Evolutionary conservation across 2,888 invertebrate species (phyloP).

Genomic region (Endotricha flammealis): DNA sequence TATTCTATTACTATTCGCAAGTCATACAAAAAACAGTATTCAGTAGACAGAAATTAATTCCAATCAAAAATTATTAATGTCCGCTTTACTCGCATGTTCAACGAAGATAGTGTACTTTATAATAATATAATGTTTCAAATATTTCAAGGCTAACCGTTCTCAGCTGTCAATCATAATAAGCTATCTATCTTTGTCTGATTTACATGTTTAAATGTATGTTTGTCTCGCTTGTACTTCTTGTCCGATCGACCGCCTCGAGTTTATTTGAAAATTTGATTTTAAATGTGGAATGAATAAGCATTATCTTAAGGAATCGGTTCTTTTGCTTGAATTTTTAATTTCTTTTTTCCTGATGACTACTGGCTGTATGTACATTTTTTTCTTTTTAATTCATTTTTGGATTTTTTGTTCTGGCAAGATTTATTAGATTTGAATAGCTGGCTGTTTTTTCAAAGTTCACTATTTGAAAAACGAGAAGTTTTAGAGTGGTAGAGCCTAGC

Average conservation of each 20-base stretch:
- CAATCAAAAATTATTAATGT: conserved; percentile 35
- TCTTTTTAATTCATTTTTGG: conserved; percentile 49
- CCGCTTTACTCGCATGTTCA: conserved; percentile 57
- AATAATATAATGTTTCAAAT: conserved; percentile 79
- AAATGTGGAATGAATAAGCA: conserved; percentile 79
- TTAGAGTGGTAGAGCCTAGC: too few species aligned
- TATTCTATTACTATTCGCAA: not conserved
- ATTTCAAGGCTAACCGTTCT: conserved; percentile 79
- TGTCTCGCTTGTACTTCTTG: conserved; percentile 50
- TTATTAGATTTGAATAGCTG: conserved; percentile 68
- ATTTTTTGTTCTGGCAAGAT: conserved; percentile 55
- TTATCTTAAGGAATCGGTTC: conserved; percentile 74
- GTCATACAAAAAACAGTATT: conserved; percentile 18
- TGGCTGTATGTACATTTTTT: conserved; percentile 53
- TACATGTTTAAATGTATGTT: conserved; percentile 40
- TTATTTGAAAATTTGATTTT: conserved; percentile 78
- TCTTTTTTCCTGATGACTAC: conserved; percentile 67
- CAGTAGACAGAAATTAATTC: conserved; percentile 15
- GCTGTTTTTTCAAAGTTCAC: too few species aligned
- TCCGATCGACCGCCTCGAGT: conserved; percentile 66
- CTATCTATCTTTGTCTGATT: conserved; percentile 63
- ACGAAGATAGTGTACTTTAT: conserved; percentile 76
- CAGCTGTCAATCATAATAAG: conserved; percentile 79
- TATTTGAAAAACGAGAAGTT: too few species aligned
- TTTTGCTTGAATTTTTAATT: conserved; percentile 75